Evolutionary conservation across 2,797 vertebrate species (phyloP).

Genomic region (Schizopygopsis pylzovi): DNA sequence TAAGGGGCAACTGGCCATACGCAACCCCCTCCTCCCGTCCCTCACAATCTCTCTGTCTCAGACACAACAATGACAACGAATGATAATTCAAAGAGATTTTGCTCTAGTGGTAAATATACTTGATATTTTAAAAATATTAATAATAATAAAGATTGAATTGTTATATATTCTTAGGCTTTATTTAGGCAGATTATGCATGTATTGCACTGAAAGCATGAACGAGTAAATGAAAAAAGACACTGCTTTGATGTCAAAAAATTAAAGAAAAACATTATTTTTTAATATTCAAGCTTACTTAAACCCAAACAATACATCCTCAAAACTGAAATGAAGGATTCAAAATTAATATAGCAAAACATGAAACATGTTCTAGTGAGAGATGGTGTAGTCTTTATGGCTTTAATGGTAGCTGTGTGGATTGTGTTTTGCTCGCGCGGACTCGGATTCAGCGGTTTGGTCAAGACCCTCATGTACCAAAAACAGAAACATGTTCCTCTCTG

Average conservation of each 20-base stretch:
- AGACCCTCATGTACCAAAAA: slow-evolving; percentile 42
- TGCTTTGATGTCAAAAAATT: neutral
- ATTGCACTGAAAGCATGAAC: neutral
- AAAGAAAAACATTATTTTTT: neutral
- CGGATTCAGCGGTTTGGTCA: slow-evolving; percentile 69
- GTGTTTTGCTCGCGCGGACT: slow-evolving; percentile 63
- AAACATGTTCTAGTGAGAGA: neutral
- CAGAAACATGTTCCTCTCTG: slow-evolving; percentile 72
- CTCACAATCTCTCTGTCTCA: neutral
- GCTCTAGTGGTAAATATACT: neutral
- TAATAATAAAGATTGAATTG: neutral
- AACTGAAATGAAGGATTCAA: neutral
- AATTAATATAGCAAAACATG: neutral
- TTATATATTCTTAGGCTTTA: neutral
- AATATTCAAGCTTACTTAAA: neutral
- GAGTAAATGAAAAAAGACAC: neutral
- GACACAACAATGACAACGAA: neutral
- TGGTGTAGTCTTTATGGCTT: neutral
- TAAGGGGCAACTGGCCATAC: slow-evolving; percentile 50
- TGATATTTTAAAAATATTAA: neutral
- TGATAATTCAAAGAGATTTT: neutral
- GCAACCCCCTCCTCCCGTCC: slow-evolving; percentile 30
- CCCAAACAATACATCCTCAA: neutral
- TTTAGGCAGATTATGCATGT: neutral
- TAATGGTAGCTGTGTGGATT: slow-evolving; percentile 41